Base-by-base conservation (phyloP, 2,113 vertebrate species). In the Melanotaenia duboulayi region DNA sequence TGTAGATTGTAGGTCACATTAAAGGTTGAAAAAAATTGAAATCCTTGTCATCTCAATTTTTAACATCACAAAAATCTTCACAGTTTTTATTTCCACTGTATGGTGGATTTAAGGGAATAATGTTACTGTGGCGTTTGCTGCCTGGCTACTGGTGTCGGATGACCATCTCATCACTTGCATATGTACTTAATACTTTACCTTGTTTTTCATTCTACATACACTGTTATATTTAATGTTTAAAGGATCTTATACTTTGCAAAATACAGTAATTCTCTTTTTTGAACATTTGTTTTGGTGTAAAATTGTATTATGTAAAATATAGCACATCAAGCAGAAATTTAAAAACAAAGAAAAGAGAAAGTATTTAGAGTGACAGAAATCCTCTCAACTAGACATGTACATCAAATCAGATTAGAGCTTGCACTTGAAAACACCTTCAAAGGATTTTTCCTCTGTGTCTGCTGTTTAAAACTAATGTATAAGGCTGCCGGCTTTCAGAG, bases 401-500 rank as follows among this genome's bases (percentile, higher is more conserved):
- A 20, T 20, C 2, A 32, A 13, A 71, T 51, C 19, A 16, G 25
- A 22, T 65, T 51, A 16, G 23, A 17, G 4, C 28, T 40, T 55
- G 14, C 13, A 14, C 11, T 25, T n/a, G 16, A 54, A 42, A 55
- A 13, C 11, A 14, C 17, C 22, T 28, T 19, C 1, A 25, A 19
- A 12, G 19, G 19, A 28, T 68, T 22, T 14, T 22, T 28, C 7
- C 1, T 20, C 14, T 8, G 7, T 16, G 16, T 23, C 19, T 32
- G 12, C 24, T 16, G 7, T 35, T 48, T 22, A 35, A 57, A 46
- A 17, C 14, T 25, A 35, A 12, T 25, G 37, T 67, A 80, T 55
- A 66, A 70, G 72, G 62, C 58, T 4, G 39, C 40, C 23, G 58
- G 48, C 69, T 74, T 77, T 60, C 44, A 69, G 56, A 44, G 72